Evolutionary conservation across 1,140 invertebrate species (phyloP).

Genomic region (Cyclina sinensis): DNA sequence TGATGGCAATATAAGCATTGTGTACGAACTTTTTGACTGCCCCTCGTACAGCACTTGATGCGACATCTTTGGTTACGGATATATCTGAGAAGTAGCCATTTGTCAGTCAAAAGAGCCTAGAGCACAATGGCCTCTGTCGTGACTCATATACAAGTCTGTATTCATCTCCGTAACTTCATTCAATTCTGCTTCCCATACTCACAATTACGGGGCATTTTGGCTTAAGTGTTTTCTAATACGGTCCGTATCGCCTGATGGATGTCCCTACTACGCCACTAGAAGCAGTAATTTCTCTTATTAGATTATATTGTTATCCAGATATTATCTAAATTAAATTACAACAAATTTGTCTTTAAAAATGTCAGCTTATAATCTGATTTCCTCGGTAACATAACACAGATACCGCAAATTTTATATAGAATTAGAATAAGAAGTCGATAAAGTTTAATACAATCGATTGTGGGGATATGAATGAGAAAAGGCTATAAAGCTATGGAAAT

Average conservation of each 20-base stretch:
- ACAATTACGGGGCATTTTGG: conserved; percentile 30
- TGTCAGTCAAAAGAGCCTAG: background rate
- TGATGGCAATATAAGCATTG: too few species aligned
- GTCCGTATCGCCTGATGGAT: conserved; percentile 25
- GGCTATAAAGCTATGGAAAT: background rate
- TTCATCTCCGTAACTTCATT: background rate
- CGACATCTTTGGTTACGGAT: too few species aligned
- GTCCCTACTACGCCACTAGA: background rate
- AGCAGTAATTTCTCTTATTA: conserved; percentile 58
- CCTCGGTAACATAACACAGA: conserved; percentile 59
- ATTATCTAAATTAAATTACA: conserved; percentile 67
- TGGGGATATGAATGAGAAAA: conserved; percentile 27
- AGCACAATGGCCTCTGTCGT: background rate
- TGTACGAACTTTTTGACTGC: too few species aligned
- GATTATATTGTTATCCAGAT: conserved; percentile 67
- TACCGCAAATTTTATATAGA: conserved; percentile 53
- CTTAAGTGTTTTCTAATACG: conserved; percentile 55
- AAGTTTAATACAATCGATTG: conserved; percentile 54
- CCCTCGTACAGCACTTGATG: too few species aligned
- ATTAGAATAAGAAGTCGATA: conserved; percentile 57
- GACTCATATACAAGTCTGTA: conserved; percentile 20
- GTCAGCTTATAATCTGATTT: conserved; percentile 67
- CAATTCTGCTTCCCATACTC: background rate
- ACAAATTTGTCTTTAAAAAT: conserved; percentile 70
- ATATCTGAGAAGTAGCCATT: background rate